Evolutionary conservation across 2,113 vertebrate species (phyloP).

Genomic region (Hippocampus comes): DNA sequence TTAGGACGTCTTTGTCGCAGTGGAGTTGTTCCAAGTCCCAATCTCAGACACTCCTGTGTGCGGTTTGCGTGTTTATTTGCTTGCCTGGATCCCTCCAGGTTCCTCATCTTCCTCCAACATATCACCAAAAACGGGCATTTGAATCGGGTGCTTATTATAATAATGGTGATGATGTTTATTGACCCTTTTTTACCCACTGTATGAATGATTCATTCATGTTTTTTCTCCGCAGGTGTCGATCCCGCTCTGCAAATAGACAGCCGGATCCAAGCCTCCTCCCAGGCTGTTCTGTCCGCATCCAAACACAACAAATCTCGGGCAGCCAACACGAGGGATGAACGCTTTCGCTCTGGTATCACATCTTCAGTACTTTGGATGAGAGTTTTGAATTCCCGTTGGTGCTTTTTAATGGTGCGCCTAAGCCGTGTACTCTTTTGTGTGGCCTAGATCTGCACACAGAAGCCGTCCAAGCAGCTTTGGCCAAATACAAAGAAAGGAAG

Average conservation of each 20-base stretch:
- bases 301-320: conserved; percentile 83
- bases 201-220: conserved; percentile 1
- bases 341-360: conserved; percentile 87
- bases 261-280: conserved; percentile 75
- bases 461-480: conserved; percentile 94
- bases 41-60: background rate
- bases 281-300: conserved; percentile 58
- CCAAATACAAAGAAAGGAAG: conserved; percentile 92
- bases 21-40: no score
- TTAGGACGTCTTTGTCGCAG: no score
- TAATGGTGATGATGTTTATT: background rate
- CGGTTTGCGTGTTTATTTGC: no score
- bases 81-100: no score
- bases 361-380: conserved; percentile 5
- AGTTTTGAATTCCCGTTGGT: conserved; percentile 7
- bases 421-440: conserved; percentile 14
- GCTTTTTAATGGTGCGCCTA: conserved; percentile 11
- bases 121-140: no score
- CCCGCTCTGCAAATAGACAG: conserved; percentile 84
- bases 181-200: background rate
- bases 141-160: no score
- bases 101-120: no score
- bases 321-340: conserved; percentile 84
- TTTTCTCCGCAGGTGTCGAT: conserved; percentile 80
- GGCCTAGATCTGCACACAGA: conserved; percentile 88